Conservation (phyloP, 1,140 invertebrate species). For the Drosophila nebulosa region DNA sequence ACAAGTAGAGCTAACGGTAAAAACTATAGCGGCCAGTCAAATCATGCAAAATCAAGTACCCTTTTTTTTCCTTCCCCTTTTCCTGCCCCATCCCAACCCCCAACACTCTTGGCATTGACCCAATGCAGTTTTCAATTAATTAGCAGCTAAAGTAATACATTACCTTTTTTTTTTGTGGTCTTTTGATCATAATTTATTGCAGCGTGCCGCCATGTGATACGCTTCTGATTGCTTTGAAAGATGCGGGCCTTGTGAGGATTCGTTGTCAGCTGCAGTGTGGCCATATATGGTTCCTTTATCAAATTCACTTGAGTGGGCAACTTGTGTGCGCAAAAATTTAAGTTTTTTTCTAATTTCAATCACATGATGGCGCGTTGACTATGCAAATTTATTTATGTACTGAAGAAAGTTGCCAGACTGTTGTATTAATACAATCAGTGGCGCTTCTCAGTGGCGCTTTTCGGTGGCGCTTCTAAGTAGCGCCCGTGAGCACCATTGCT, state of each 20-base stretch:
- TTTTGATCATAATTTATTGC: not conserved
- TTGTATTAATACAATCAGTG: too few species aligned
- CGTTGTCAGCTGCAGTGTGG: not conserved
- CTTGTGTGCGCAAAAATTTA: too few species aligned
- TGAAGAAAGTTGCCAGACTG: too few species aligned
- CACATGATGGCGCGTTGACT: too few species aligned
- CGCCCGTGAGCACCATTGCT: too few species aligned
- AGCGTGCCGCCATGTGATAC: not conserved
- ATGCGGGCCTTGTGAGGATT: not conserved
- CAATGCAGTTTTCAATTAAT: not conserved
- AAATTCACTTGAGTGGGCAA: too few species aligned
- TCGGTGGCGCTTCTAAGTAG: too few species aligned
- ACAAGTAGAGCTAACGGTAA: not conserved
- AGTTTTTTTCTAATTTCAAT: too few species aligned
- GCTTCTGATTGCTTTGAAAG: not conserved
- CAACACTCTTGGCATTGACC: too few species aligned
- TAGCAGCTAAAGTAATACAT: not conserved
- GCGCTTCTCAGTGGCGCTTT: too few species aligned
- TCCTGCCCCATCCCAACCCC: not conserved
- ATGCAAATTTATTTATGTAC: too few species aligned
- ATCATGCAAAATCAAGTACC: not conserved
- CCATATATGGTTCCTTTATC: not conserved
- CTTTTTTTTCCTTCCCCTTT: not conserved
- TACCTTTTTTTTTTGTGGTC: too few species aligned
- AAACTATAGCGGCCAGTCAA: not conserved